Percentiles rank a stretch among this genome's conserved stretches.
These are phyloP conservation scores for Tokudaia tokunoshimensis DNA, from an alignment of 2,797 vertebrate genomes.

Conservation along the genomic window DNA sequence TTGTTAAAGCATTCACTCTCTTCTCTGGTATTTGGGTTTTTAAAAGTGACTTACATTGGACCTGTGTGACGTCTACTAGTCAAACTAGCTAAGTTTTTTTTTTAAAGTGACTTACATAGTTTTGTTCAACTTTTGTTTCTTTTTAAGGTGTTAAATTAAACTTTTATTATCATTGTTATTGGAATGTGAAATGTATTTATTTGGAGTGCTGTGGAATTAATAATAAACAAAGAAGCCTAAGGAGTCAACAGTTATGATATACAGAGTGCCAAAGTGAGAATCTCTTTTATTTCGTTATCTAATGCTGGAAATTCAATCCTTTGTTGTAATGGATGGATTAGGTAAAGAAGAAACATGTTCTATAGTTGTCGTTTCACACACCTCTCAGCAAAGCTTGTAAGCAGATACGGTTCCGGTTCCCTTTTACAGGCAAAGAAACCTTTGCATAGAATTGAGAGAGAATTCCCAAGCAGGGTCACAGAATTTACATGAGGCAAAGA, in stretches of 20 bases:
- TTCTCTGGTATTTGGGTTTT: slow-evolving; percentile 53
- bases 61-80: too few species aligned
- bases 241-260: background rate
- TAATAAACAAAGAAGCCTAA: background rate
- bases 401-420: background rate
- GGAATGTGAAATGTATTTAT: background rate
- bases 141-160: slow-evolving; percentile 55
- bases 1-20: slow-evolving; percentile 53
- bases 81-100: background rate
- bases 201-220: slow-evolving; percentile 8
- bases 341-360: slow-evolving; percentile 18
- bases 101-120: background rate
- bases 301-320: slow-evolving; percentile 2
- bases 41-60: background rate
- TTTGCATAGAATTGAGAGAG: background rate
- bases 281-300: background rate
- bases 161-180: slow-evolving; percentile 41
- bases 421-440: background rate
- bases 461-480: background rate
- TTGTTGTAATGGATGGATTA: background rate
- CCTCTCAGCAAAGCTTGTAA: background rate
- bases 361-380: background rate
- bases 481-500: background rate
- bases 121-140: slow-evolving; percentile 18
- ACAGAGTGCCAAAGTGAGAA: background rate